phyloP scores from a whole-genome alignment of 2,113 vertebrate species.

The Sebastes fasciatus region DNA sequence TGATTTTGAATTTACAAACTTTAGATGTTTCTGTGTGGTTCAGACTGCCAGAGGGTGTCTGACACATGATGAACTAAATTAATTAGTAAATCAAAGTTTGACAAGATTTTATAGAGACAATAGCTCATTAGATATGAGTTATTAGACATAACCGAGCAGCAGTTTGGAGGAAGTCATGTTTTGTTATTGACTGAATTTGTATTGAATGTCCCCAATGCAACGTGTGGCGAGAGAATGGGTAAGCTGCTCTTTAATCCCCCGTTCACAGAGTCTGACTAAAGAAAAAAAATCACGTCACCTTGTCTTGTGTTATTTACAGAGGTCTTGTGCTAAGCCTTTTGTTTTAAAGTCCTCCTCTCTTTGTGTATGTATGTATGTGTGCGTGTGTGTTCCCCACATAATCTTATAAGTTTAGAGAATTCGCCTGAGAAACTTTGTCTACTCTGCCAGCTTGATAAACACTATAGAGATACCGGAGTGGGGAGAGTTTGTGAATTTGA shows the following conservation, averaged over 20 bases:
- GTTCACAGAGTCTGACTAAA: constrained; percentile 14
- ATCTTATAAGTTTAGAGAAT: constrained; percentile 2
- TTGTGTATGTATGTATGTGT: constrained; percentile 2
- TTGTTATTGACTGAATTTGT: constrained; percentile 32
- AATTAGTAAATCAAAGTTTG: not conserved
- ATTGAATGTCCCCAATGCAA: constrained; percentile 50
- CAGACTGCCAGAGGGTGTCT: too few species aligned
- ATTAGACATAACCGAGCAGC: not conserved
- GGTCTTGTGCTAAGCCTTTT: constrained; percentile 4
- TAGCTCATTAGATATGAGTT: not conserved
- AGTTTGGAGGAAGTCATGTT: not conserved
- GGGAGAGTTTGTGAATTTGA: not conserved
- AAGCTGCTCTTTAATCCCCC: constrained; percentile 30
- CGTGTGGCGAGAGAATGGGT: constrained; percentile 41
- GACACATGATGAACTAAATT: not conserved
- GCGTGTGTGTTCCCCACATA: not conserved
- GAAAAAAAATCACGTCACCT: constrained; percentile 1
- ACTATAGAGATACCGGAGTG: not conserved
- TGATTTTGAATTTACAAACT: too few species aligned
- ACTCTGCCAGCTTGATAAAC: not conserved
- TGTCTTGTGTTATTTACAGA: constrained; percentile 3
- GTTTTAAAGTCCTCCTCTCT: not conserved
- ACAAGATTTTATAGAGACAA: not conserved
- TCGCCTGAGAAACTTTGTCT: constrained; percentile 6
- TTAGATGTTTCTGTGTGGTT: too few species aligned